Conservation (phyloP, 2,888 invertebrate species). For the Spicauda simplicius region DNA sequence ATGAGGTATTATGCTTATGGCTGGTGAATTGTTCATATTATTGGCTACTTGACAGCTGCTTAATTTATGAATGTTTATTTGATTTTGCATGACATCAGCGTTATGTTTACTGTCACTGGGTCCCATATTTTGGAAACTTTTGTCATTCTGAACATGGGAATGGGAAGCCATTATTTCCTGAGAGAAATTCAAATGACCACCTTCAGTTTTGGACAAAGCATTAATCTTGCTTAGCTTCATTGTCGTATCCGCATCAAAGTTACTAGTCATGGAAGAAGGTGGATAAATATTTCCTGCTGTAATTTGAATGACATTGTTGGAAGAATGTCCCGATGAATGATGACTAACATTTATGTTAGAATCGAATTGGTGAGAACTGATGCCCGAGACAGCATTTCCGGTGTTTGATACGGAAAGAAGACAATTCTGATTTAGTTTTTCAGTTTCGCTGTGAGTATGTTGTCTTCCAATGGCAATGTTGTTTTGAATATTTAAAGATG, state of each 20-base stretch:
- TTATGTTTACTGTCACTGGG: slow-evolving; percentile 69
- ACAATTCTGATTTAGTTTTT: slow-evolving; percentile 71
- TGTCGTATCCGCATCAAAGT: slow-evolving; percentile 78
- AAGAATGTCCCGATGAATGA: slow-evolving; percentile 67
- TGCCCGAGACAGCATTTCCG: slow-evolving; percentile 57
- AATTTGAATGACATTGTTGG: slow-evolving; percentile 79
- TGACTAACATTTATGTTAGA: slow-evolving; percentile 68
- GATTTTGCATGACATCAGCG: slow-evolving; percentile 62
- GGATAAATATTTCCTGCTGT: slow-evolving; percentile 78
- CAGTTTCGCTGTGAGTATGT: slow-evolving; percentile 63
- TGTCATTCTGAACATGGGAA: slow-evolving; percentile 75
- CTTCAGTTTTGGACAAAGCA: slow-evolving; percentile 77
- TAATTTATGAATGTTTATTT: slow-evolving; percentile 74
- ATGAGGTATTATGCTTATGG: slow-evolving; percentile 77
- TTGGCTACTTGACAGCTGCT: slow-evolving; percentile 76
- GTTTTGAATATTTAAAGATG: slow-evolving; percentile 63
- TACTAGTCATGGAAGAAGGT: slow-evolving; percentile 69
- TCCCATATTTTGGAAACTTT: slow-evolving; percentile 75
- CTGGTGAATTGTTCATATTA: slow-evolving; percentile 65
- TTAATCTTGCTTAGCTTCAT: slow-evolving; percentile 78
- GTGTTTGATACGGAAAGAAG: slow-evolving; percentile 65
- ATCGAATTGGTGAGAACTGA: slow-evolving; percentile 75
- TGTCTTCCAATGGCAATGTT: slow-evolving; percentile 57
- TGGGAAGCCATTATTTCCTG: slow-evolving; percentile 80
- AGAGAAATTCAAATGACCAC: slow-evolving; percentile 76